Evolutionary conservation across 2,797 vertebrate genomes (phyloP).

Genomic region (Lacerta agilis): DNA sequence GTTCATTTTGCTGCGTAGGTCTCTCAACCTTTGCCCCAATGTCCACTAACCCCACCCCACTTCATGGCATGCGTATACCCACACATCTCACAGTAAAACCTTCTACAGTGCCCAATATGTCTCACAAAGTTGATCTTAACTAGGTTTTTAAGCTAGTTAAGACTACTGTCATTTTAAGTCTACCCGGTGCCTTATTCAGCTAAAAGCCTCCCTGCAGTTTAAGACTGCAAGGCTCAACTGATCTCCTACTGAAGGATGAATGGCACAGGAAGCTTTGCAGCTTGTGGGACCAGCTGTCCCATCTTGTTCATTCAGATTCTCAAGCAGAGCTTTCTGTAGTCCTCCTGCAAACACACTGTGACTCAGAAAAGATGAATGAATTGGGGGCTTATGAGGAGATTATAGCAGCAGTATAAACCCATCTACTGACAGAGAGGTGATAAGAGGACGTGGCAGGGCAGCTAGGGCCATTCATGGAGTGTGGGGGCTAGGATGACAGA

Average conservation of each 20-base stretch:
- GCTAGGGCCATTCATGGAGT: background rate
- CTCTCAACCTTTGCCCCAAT: no score
- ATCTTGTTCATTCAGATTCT: background rate
- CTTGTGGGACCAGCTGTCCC: background rate
- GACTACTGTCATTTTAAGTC: background rate
- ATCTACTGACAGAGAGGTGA: background rate
- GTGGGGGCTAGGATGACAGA: background rate
- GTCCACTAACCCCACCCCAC: no score
- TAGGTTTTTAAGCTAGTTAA: background rate
- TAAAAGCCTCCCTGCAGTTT: background rate
- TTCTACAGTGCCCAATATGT: background rate
- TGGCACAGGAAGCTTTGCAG: constrained; percentile 12
- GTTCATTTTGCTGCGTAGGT: no score
- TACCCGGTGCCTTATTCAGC: background rate
- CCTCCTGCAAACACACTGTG: background rate
- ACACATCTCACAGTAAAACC: background rate
- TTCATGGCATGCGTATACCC: no score
- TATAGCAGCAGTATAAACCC: background rate
- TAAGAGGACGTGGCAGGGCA: background rate
- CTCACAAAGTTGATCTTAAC: background rate
- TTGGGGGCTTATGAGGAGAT: background rate
- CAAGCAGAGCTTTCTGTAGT: background rate
- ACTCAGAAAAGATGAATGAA: constrained; percentile 39
- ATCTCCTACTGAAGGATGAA: background rate
- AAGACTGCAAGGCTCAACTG: background rate